phyloP scores from a whole-genome alignment of 2,888 invertebrate species.

The Anodontia alba region DNA sequence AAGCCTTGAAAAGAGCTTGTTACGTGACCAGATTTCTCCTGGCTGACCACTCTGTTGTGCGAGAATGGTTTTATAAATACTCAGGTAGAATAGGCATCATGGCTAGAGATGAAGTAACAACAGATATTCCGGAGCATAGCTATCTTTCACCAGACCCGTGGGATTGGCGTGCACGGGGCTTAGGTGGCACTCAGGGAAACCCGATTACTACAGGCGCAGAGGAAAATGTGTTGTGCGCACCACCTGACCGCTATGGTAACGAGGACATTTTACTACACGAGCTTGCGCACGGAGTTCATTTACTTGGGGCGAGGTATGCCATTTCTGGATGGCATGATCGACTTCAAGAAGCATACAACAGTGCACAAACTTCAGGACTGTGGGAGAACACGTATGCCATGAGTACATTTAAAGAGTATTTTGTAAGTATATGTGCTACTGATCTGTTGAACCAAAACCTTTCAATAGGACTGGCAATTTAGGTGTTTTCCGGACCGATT shows the following conservation, averaged over 20 bases:
- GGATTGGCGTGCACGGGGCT: constrained; percentile 66
- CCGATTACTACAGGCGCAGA: constrained; percentile 73
- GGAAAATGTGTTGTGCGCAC: constrained; percentile 73
- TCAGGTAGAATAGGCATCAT: constrained; percentile 75
- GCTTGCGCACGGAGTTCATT: constrained; percentile 67
- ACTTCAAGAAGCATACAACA: background rate
- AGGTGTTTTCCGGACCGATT: too few relatives aligned
- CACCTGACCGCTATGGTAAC: constrained; percentile 32
- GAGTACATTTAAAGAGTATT: constrained; percentile 63
- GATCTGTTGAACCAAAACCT: too few relatives aligned
- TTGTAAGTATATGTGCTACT: constrained; percentile 49
- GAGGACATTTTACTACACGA: constrained; percentile 73
- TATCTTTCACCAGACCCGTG: constrained; percentile 52
- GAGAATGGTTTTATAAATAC: constrained; percentile 67
- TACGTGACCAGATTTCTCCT: constrained; percentile 76
- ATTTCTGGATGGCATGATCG: constrained; percentile 58
- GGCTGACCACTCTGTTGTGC: constrained; percentile 69
- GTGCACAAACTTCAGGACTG: background rate
- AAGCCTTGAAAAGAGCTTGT: constrained; percentile 74
- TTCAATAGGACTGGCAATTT: too few relatives aligned
- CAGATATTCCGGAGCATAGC: constrained; percentile 72
- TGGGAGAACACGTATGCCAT: constrained; percentile 14
- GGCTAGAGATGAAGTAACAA: constrained; percentile 59
- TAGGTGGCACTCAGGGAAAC: constrained; percentile 67
- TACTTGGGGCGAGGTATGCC: constrained; percentile 65